Evolutionary conservation across 2,113 vertebrate genomes (phyloP).

Genomic region (Pterophyllum scalare): DNA sequence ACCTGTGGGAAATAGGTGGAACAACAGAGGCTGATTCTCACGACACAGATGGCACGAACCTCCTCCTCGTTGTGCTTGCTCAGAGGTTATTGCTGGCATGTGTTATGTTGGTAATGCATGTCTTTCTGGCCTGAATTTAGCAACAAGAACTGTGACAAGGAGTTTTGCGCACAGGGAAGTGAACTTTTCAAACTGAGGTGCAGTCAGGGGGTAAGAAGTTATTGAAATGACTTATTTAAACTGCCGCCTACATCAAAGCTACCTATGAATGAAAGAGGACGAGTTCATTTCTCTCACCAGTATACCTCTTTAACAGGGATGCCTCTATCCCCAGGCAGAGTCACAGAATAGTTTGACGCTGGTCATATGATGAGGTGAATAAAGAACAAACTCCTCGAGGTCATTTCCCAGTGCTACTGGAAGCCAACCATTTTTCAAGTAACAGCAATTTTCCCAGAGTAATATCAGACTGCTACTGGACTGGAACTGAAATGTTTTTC

Average conservation of each 20-base stretch:
- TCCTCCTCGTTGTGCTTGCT: not conserved
- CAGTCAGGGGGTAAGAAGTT: not conserved
- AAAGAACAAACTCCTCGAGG: not conserved
- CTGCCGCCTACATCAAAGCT: not conserved
- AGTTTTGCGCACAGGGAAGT: not conserved
- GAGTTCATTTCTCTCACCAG: slow-evolving; percentile 11
- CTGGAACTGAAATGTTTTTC: not conserved
- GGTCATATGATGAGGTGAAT: slow-evolving; percentile 47
- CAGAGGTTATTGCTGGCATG: not conserved
- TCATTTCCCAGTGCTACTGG: slow-evolving; percentile 12
- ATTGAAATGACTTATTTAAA: not conserved
- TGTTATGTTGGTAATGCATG: not conserved
- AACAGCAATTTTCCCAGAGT: not conserved
- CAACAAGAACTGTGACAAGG: not conserved
- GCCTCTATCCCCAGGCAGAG: slow-evolving; percentile 37
- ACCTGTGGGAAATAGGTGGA: accelerated
- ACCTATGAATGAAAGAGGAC: slow-evolving; percentile 13
- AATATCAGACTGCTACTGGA: not conserved
- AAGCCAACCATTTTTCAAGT: not conserved
- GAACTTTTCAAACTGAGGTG: not conserved
- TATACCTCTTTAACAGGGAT: slow-evolving; percentile 25
- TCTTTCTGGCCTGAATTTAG: not conserved
- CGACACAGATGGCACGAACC: not conserved
- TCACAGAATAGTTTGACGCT: slow-evolving; percentile 20
- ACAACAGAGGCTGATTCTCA: not conserved